phyloP scores from a whole-genome alignment of 2,888 invertebrate species.

The Punctoribates punctum region DNA sequence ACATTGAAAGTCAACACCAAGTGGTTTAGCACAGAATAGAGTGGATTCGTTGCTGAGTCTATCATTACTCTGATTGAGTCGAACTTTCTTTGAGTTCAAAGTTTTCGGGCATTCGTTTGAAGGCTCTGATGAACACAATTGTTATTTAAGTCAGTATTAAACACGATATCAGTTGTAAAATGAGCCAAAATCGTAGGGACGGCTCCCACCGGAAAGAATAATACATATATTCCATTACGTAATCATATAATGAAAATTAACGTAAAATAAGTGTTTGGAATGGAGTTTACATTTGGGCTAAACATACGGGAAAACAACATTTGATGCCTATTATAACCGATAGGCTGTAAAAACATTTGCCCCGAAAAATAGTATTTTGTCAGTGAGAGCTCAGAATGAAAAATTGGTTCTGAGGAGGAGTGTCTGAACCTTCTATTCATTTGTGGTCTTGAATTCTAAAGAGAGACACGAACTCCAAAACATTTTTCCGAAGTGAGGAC shows the following conservation, averaged over 20 bases:
- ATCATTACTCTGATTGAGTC: background rate
- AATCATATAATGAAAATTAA: background rate
- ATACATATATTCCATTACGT: background rate
- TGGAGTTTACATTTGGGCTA: background rate
- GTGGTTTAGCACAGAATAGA: background rate
- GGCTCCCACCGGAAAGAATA: constrained; percentile 23
- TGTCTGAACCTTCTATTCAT: constrained; percentile 9
- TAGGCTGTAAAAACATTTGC: constrained; percentile 19
- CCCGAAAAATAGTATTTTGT: constrained; percentile 10
- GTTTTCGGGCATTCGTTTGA: constrained; percentile 12
- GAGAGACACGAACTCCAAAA: constrained; percentile 27
- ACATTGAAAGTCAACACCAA: constrained; percentile 7
- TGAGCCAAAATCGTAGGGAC: background rate
- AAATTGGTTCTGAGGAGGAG: constrained; percentile 22
- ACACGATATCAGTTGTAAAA: background rate
- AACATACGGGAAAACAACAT: constrained; percentile 26
- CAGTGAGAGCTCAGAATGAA: constrained; percentile 11
- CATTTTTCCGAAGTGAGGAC: background rate
- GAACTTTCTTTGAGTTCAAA: constrained; percentile 19
- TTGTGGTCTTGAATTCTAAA: constrained; percentile 12
- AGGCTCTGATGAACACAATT: constrained; percentile 25
- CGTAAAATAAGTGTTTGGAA: background rate
- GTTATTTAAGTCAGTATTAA: constrained; percentile 3
- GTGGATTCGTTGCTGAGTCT: background rate
- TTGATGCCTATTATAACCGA: constrained; percentile 23